Percentiles rank a stretch among this genome's conserved stretches.
Evolutionary conservation across 1,140 invertebrate species (phyloP).

Genomic region (Diuraphis noxia): DNA sequence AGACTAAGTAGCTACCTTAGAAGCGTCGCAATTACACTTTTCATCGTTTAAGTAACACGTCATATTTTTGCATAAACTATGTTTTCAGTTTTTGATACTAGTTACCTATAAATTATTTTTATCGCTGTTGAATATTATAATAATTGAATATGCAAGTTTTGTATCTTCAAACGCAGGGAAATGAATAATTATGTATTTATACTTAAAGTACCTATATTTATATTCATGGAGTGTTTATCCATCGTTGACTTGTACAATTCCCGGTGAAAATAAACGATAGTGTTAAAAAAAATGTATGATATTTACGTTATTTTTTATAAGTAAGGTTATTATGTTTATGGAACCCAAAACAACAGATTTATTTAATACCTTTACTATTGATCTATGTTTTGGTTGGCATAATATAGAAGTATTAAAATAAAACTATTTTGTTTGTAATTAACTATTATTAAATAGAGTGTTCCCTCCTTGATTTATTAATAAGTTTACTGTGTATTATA

Average conservation of each 20-base stretch:
- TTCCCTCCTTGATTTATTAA: neutral
- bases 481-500: neutral
- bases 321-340: neutral
- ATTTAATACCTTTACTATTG: neutral
- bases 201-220: neutral
- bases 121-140: neutral
- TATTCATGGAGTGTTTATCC: neutral
- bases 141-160: neutral
- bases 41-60: neutral
- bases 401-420: neutral
- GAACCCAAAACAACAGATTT: neutral
- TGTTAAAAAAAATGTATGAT: neutral
- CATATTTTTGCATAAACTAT: neutral
- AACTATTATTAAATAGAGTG: neutral
- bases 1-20: neutral
- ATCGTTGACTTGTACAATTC: neutral
- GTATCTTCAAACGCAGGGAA: neutral
- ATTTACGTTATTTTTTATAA: neutral
- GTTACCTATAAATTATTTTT: neutral
- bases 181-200: neutral
- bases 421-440: neutral
- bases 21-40: neutral
- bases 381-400: neutral
- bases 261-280: neutral
- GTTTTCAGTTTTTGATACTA: neutral